Conservation (phyloP, 2,797 vertebrate genomes). For the Anolis apletophallus region DNA sequence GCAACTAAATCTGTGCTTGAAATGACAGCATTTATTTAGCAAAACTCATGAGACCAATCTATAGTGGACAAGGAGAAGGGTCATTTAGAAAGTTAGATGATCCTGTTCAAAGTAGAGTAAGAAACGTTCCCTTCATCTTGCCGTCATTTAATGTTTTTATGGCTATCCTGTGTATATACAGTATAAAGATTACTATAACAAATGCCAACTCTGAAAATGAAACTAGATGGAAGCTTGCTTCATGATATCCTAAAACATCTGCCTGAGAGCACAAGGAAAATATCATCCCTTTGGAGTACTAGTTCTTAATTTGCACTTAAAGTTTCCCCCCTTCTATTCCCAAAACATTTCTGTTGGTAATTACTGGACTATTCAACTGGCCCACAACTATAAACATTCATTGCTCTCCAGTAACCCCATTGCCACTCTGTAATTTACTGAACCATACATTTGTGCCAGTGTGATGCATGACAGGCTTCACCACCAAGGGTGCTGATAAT, state of each 20-base stretch:
- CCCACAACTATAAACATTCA: not conserved
- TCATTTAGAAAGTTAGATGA: not conserved
- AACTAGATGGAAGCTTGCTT: not conserved
- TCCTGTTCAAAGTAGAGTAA: not conserved
- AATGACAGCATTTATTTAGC: conserved; percentile 10
- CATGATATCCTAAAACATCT: not conserved
- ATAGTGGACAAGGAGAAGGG: not conserved
- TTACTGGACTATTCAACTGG: not conserved
- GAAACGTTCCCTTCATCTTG: not conserved
- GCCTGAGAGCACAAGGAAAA: not conserved
- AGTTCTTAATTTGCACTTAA: not conserved
- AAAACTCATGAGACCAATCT: not conserved
- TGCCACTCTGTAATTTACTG: not conserved
- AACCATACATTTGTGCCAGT: no score
- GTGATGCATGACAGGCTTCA: not conserved
- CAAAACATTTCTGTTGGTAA: not conserved
- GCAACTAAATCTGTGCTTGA: conserved; percentile 24
- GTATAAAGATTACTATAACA: not conserved
- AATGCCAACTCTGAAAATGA: not conserved
- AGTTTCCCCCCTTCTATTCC: not conserved
- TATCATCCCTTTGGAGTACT: not conserved
- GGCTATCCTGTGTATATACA: not conserved
- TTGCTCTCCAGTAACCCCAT: not conserved
- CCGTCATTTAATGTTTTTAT: not conserved
- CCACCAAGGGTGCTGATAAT: not conserved